Evolutionary conservation across 2,888 invertebrate species (phyloP).

Genomic region (Nematopogon swammerdamellus): DNA sequence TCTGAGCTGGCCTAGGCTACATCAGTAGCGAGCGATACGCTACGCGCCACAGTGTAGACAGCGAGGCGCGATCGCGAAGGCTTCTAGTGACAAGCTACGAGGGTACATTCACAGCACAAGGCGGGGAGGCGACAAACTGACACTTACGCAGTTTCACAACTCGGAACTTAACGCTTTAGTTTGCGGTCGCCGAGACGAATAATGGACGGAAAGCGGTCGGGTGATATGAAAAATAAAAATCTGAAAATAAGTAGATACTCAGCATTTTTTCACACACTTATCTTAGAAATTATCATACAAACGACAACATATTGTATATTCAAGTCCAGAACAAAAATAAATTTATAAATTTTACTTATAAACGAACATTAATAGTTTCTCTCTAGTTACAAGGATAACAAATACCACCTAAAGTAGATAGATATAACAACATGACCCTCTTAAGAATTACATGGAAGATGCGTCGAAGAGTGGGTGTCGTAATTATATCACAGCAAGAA

Average conservation of each 20-base stretch:
- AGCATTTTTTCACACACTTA: conserved; percentile 53
- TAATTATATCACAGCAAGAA: conserved; percentile 47
- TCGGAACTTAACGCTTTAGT: too few species aligned
- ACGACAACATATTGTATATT: conserved; percentile 23
- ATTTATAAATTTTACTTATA: conserved; percentile 38
- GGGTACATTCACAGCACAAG: too few species aligned
- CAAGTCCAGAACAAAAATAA: conserved; percentile 41
- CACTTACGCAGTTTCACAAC: too few species aligned
- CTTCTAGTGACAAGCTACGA: too few species aligned
- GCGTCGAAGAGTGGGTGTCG: conserved; percentile 42
- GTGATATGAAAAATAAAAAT: conserved; percentile 54
- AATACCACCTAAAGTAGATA: conserved; percentile 26
- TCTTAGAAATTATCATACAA: conserved; percentile 41
- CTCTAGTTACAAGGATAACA: conserved; percentile 48
- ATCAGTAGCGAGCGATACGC: too few species aligned
- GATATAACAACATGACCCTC: conserved; percentile 48
- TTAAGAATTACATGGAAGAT: conserved; percentile 50
- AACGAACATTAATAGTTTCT: conserved; percentile 39
- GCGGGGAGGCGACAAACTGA: too few species aligned
- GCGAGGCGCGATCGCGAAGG: too few species aligned
- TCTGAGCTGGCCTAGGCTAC: too few species aligned
- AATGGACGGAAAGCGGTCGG: conserved; percentile 19
- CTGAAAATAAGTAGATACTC: conserved; percentile 50
- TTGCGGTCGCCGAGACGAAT: too few species aligned
- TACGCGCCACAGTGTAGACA: too few species aligned